Evolutionary conservation across 2,797 vertebrate species (phyloP).

Genomic region (Streptopelia turtur): DNA sequence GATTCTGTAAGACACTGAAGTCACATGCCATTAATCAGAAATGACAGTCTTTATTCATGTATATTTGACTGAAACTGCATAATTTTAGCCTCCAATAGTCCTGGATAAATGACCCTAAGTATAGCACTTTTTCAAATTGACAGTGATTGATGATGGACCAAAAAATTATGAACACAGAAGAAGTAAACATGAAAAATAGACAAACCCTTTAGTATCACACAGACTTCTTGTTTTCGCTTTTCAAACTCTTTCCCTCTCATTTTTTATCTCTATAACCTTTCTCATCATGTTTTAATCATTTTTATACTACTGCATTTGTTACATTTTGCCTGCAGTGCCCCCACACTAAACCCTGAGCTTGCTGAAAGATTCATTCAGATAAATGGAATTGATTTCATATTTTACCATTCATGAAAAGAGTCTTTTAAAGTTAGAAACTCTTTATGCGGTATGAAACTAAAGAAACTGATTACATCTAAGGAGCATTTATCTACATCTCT

Average conservation of each 20-base stretch:
- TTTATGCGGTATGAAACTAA: constrained; percentile 47
- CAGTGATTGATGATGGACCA: constrained; percentile 90
- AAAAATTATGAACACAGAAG: constrained; percentile 89
- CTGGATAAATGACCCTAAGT: constrained; percentile 92
- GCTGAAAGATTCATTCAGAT: constrained; percentile 59
- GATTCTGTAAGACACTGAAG: constrained; percentile 80
- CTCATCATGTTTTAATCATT: constrained; percentile 57
- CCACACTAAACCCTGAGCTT: constrained; percentile 34
- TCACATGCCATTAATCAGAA: constrained; percentile 91
- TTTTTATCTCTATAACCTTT: constrained; percentile 44
- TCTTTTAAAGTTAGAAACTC: constrained; percentile 48
- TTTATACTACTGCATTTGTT: constrained; percentile 26
- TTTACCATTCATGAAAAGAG: constrained; percentile 55
- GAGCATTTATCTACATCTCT: constrained; percentile 29
- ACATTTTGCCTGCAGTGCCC: constrained; percentile 45
- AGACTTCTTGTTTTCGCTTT: constrained; percentile 72
- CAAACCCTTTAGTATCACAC: constrained; percentile 70
- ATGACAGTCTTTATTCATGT: constrained; percentile 90
- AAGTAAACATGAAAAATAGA: constrained; percentile 88
- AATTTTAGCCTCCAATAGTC: constrained; percentile 91
- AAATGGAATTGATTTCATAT: constrained; percentile 71
- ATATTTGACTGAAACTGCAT: constrained; percentile 88
- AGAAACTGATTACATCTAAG: constrained; percentile 50
- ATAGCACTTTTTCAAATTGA: constrained; percentile 89
- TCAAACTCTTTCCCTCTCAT: constrained; percentile 52